A percentile compares a stretch with the other conserved stretches of the same genome.
Evolutionary conservation across 2,797 vertebrate genomes (phyloP).

Genomic region (Schizopygopsis malacanthus): DNA sequence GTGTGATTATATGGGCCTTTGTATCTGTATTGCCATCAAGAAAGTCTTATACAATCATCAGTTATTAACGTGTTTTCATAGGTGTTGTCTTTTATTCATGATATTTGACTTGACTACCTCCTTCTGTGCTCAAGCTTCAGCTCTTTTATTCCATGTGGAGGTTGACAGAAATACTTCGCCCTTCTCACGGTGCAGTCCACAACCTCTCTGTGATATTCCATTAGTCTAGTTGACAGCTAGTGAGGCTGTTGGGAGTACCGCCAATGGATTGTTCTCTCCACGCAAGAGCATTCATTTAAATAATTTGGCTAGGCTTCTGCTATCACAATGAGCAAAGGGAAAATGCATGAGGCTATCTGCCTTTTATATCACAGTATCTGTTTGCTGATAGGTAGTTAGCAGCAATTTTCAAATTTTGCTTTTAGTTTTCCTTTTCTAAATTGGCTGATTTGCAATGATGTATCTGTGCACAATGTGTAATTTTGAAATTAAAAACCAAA

Average conservation of each 20-base stretch:
- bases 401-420: neutral
- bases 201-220: constrained; percentile 20
- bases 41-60: neutral
- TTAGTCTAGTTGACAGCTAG: constrained; percentile 29
- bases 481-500: constrained; percentile 9
- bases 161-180: constrained; percentile 29
- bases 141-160: constrained; percentile 14
- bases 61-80: neutral
- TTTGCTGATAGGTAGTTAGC: constrained; percentile 9
- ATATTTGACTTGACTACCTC: neutral
- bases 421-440: constrained; percentile 2
- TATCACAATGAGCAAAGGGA: constrained; percentile 2
- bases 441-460: constrained; percentile 13
- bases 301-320: constrained; percentile 17
- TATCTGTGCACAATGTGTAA: constrained; percentile 1
- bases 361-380: neutral
- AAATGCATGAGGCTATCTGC: constrained; percentile 3
- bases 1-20: neutral
- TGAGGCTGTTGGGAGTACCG: constrained; percentile 1
- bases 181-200: constrained; percentile 13
- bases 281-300: constrained; percentile 10
- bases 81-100: neutral
- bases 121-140: neutral
- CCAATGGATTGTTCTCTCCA: constrained; percentile 14
- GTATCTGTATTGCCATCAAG: neutral